Conservation (phyloP, 2,113 vertebrate genomes). For the Perca flavescens region DNA sequence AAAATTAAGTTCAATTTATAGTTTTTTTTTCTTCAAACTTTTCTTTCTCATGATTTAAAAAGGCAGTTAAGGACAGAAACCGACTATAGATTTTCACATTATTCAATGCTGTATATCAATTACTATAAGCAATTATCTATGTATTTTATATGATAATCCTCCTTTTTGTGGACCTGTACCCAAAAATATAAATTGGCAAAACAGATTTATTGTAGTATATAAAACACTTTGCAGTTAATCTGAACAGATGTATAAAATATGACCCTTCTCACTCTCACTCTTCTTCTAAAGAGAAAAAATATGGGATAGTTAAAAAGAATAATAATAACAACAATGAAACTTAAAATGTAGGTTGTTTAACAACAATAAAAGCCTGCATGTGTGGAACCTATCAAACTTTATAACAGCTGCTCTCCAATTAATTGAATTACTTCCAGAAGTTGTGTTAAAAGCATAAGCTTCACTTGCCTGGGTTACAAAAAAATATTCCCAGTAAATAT, state of each 20-base stretch:
- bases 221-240: conserved; percentile 6
- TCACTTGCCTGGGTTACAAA: conserved; percentile 13
- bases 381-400: conserved; percentile 62
- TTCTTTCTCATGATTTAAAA: background rate
- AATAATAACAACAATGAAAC: conserved; percentile 31
- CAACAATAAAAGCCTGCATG: conserved; percentile 51
- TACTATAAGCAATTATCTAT: background rate
- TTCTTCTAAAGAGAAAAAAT: background rate
- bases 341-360: conserved; percentile 53
- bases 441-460: conserved; percentile 26
- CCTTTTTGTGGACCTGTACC: background rate
- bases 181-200: background rate
- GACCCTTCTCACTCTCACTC: background rate
- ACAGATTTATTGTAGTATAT: background rate
- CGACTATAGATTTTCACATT: background rate
- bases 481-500: conserved; percentile 13
- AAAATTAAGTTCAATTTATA: background rate
- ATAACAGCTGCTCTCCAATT: conserved; percentile 53
- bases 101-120: background rate
- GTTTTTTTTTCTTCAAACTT: background rate
- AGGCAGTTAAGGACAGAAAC: background rate
- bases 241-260: background rate
- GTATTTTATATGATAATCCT: background rate
- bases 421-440: conserved; percentile 69
- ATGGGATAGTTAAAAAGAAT: conserved; percentile 13